phyloP scores from a whole-genome alignment of 2,888 invertebrate genomes.

The Amphipyra berbera region DNA sequence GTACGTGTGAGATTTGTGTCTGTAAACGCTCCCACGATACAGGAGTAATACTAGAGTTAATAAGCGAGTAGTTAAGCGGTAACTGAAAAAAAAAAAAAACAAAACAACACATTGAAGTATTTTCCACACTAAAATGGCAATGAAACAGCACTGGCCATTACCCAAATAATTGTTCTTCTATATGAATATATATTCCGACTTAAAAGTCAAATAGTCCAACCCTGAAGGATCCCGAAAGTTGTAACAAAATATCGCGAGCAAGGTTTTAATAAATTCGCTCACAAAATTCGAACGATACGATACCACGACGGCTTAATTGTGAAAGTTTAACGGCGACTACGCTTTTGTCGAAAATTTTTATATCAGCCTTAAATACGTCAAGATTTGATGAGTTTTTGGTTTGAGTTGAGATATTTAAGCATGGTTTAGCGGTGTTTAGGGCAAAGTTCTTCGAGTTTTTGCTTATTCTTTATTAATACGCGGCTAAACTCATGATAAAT shows the following conservation, averaged over 20 bases:
- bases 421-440: slow-evolving; percentile 23
- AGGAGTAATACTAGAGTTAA: too few species aligned
- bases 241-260: slow-evolving; percentile 63
- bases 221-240: slow-evolving; percentile 42
- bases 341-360: slow-evolving; percentile 65
- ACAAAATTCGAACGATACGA: slow-evolving; percentile 57
- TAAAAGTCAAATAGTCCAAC: slow-evolving; percentile 41
- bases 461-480: slow-evolving; percentile 41
- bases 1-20: too few species aligned
- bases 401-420: slow-evolving; percentile 50
- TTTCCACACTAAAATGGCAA: too few species aligned
- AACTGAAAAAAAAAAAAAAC: too few species aligned
- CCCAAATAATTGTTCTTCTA: not conserved
- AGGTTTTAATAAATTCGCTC: slow-evolving; percentile 70
- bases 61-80: too few species aligned
- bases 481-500: slow-evolving; percentile 35
- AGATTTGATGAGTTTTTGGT: slow-evolving; percentile 62
- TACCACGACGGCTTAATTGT: slow-evolving; percentile 69
- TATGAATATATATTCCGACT: slow-evolving; percentile 9
- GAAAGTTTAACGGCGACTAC: slow-evolving; percentile 68
- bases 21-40: too few species aligned
- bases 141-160: not conserved
- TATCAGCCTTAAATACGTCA: slow-evolving; percentile 61
- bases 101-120: too few species aligned
- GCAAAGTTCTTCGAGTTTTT: slow-evolving; percentile 29